These are phyloP conservation scores for Sphaerodactylus townsendi DNA, from an alignment of 2,113 vertebrate genomes.

Conservation along the genomic window DNA sequence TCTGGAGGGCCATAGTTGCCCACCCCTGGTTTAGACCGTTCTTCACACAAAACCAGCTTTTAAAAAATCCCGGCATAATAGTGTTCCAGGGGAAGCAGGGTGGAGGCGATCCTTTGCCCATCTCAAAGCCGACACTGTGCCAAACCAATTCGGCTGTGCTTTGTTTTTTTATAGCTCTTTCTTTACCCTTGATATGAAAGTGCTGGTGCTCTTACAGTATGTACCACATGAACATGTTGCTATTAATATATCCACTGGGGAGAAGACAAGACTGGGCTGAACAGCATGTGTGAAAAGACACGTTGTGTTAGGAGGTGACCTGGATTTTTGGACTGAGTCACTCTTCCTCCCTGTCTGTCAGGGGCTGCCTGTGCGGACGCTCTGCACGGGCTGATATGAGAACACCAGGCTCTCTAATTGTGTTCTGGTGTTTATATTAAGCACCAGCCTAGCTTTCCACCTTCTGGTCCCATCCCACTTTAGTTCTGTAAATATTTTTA, in stretches of 20 bases:
- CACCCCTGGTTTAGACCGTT: conserved; percentile 1
- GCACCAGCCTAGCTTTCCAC: conserved; percentile 16
- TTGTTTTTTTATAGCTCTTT: background rate
- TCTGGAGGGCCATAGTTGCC: too few species aligned
- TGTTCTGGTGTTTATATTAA: conserved; percentile 13
- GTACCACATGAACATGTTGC: background rate
- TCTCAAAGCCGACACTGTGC: background rate
- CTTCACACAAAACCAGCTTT: background rate
- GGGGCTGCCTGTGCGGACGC: background rate
- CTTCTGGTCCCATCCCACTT: conserved; percentile 26
- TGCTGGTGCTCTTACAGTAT: background rate
- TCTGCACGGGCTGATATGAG: background rate
- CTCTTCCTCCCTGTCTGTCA: conserved; percentile 1
- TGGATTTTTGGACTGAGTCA: background rate
- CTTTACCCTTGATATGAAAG: conserved; percentile 1
- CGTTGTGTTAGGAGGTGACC: conserved; percentile 3
- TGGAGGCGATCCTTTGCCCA: background rate
- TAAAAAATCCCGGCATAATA: background rate
- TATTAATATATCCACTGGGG: conserved; percentile 26
- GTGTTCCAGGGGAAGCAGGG: background rate
- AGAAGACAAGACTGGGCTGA: background rate
- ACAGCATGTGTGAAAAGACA: conserved; percentile 21
- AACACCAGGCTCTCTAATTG: background rate
- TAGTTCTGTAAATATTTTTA: conserved; percentile 64
- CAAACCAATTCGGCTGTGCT: background rate